Conservation (phyloP, 2,797 vertebrate genomes). For the Podarcis lilfordi region DNA sequence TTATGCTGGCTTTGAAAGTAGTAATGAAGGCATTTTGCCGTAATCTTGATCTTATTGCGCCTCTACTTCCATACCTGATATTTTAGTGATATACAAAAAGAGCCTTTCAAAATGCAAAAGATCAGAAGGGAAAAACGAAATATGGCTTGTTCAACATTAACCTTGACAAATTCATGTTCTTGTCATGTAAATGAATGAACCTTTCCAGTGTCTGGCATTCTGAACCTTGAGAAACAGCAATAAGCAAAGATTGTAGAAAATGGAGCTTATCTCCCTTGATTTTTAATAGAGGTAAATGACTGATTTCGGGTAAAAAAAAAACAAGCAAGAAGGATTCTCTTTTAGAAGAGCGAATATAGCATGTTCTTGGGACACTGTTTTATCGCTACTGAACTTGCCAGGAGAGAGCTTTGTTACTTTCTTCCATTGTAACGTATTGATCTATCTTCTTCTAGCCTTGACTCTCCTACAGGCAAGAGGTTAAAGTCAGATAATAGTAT, state of each 20-base stretch:
- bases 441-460: slow-evolving; percentile 73
- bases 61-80: slow-evolving; percentile 29
- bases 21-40: slow-evolving; percentile 33
- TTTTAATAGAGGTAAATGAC: slow-evolving; percentile 68
- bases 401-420: slow-evolving; percentile 68
- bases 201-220: slow-evolving; percentile 33
- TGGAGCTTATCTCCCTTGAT: slow-evolving; percentile 45
- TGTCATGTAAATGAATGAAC: slow-evolving; percentile 65
- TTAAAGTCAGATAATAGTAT: slow-evolving; percentile 81
- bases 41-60: slow-evolving; percentile 36
- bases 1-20: slow-evolving; percentile 53
- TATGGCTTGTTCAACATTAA: slow-evolving; percentile 59
- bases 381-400: slow-evolving; percentile 48
- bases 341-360: slow-evolving; percentile 31
- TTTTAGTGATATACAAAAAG: slow-evolving; percentile 34
- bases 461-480: slow-evolving; percentile 78
- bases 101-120: slow-evolving; percentile 61
- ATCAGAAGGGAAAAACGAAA: slow-evolving; percentile 49
- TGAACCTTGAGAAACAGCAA: slow-evolving; percentile 60
- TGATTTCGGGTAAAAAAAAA: slow-evolving; percentile 45
- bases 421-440: slow-evolving; percentile 73
- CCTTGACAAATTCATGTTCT: slow-evolving; percentile 59
- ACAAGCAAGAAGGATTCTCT: slow-evolving; percentile 61
- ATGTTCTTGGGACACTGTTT: slow-evolving; percentile 37
- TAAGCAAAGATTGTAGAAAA: slow-evolving; percentile 55